Base-by-base conservation (phyloP, 2,888 invertebrate genomes). In the Alloscopus bannaensis region DNA sequence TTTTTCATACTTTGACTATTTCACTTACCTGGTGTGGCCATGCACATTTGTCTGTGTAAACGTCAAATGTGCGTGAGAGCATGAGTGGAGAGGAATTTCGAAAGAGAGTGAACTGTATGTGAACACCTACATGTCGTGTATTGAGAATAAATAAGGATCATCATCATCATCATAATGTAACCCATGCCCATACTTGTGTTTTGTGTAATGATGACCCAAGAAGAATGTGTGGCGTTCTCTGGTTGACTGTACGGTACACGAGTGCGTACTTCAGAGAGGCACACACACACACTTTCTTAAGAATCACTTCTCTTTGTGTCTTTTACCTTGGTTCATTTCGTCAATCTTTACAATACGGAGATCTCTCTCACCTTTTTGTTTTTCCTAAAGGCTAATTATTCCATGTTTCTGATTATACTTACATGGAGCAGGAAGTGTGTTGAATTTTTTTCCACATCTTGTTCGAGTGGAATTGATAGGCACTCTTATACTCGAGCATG, bases 121-220 rank as follows among this genome's bases (percentile, higher is more conserved):
- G 62, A 40, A 40, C 22, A 64, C 42, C 42, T 24, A 42, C n/a
- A 42, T 64, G n/a, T n/a, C n/a, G n/a, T n/a, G 36, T 55, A 52
- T 68, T 68, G 16, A 40, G 42, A 36, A 55, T 55, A 68, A 68
- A 68, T 68, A 68, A 55, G 40, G 36, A 66, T 66, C 18, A 50
- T 50, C 18, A 66, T 29, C 42, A 13, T 66, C 65, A 65, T 2
- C 8, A n/a, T n/a, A n/a, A n/a, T n/a, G n/a, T n/a, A n/a, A n/a
- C n/a, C n/a, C n/a, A 11, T 65, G 50, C 13, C 40, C 29, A 29
- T n/a, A 65, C 20, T 65, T 18, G 65, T 29, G 29, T 11, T 65
- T 29, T 47, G 66, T 47, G 66, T 50, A 47, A 50, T 66, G 50
- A 66, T 66, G 50, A 66, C 18, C 13, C 40, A 64, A 42, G 42